phyloP scores from a whole-genome alignment of 2,113 vertebrate genomes.

The Taxidea taxus region DNA sequence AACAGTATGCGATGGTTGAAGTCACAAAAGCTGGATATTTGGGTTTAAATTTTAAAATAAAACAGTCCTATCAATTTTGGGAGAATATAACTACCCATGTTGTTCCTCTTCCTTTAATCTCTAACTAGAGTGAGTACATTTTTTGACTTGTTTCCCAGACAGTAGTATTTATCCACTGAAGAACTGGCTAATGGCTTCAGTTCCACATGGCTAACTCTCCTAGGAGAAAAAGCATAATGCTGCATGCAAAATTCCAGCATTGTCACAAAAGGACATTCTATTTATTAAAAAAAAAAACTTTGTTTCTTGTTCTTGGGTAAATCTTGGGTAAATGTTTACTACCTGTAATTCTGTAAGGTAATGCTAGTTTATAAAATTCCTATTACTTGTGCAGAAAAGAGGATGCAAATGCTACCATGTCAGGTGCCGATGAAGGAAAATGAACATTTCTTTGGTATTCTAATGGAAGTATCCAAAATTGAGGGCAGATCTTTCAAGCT shows the following conservation, averaged over 20 bases:
- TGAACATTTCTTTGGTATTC: not conserved
- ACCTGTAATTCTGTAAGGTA: not conserved
- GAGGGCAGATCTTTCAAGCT: not conserved
- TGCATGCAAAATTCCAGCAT: not conserved
- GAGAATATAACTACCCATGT: not conserved
- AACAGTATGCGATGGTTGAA: not conserved
- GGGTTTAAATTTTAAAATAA: not conserved
- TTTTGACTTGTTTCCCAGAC: constrained; percentile 41
- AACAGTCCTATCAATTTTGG: not conserved
- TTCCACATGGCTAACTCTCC: constrained; percentile 33
- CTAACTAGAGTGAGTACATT: not conserved
- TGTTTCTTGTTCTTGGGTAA: not conserved
- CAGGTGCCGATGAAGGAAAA: constrained; percentile 31
- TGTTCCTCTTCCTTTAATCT: not conserved
- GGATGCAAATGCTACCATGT: not conserved
- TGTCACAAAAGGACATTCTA: not conserved
- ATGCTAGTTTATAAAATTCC: constrained; percentile 33
- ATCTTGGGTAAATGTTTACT: not conserved
- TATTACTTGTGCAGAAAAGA: constrained; percentile 33
- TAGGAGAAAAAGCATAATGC: constrained; percentile 31
- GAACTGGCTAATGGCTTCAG: constrained; percentile 47
- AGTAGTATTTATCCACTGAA: constrained; percentile 36
- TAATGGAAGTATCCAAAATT: not conserved
- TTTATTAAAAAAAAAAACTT: not conserved
- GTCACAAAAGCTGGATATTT: not conserved